Conservation (phyloP, 2,113 vertebrate genomes). For the Psammodynastes pulverulentus region DNA sequence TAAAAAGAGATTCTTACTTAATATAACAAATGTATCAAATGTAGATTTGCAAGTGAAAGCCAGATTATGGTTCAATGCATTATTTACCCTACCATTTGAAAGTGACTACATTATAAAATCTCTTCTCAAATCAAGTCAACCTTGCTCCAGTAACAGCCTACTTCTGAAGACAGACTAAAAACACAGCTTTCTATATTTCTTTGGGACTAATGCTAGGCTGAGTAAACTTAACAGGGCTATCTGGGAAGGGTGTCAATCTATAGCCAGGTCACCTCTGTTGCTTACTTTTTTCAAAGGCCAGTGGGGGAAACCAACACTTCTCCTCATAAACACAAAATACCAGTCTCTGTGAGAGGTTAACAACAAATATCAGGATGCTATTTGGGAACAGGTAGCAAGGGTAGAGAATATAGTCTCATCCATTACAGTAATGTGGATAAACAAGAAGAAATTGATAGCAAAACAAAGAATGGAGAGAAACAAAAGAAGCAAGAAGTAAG, state of each 20-base stretch:
- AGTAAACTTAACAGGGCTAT: not conserved
- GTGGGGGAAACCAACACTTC: not conserved
- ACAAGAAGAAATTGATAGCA: not conserved
- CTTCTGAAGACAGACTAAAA: not conserved
- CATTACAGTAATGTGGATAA: not conserved
- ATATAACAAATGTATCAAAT: not conserved
- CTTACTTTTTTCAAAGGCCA: not conserved
- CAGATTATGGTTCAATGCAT: not conserved
- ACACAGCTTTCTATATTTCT: not conserved
- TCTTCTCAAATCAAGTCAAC: not conserved
- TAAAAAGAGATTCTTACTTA: not conserved
- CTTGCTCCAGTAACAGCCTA: not conserved
- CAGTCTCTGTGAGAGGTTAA: not conserved
- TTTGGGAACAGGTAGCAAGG: not conserved
- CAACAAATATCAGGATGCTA: not conserved
- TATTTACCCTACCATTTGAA: not conserved
- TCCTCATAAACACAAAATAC: not conserved
- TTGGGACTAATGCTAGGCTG: not conserved
- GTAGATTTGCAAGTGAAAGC: not conserved
- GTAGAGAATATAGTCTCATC: not conserved
- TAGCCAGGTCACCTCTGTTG: not conserved
- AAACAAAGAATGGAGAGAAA: not conserved
- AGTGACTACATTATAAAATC: not conserved
- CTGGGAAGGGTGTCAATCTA: not conserved
- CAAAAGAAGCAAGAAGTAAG: not conserved